Evolutionary conservation across 2,888 invertebrate genomes (phyloP), one percentile per base, ranked within the genome.

Genomic region (Mythimna ferrago): DNA sequence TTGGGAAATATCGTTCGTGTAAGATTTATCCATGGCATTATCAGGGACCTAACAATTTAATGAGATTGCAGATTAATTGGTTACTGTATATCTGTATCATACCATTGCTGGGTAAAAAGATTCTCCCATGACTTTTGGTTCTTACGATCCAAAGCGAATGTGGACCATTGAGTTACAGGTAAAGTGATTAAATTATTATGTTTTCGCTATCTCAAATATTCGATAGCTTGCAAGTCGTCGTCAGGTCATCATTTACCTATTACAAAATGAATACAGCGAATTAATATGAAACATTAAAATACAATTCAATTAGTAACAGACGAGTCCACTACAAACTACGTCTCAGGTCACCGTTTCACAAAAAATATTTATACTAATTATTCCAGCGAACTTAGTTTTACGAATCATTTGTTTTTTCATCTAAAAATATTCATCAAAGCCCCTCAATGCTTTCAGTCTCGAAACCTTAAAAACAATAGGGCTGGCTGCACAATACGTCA

Each of bases 371-470:
- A 11, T 10, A 58, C 2, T 66, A 80, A 74, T 58, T 35, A 57
- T 70, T 66, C 53, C 44, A 1, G 19, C 16, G 16, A 56, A 21
- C 21, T 73, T 56, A 19, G 66, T 68, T 51, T 84, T 53, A 62
- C 53, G 26, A 62, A 71, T 71, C n/a, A 81, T 81, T 81, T 66
- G 26, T 71, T 56, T 60, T 53, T 76, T 66, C 58, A 14, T 66
- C 41, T 60, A 58, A 81, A 81, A 84, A 76, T 54, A 81, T 81
- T 81, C 58, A 76, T 76, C 84, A 84, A 71, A 81, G 61, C 61
- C 58, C 26, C 58, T 81, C 84, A 71, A 71, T 76, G 76, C 14
- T 64, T 67, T 41, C 54, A 14, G 67, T 66, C 54, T 66, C 32
- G 63, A 79, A 80, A 81, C 53, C 63, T 32, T 76, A 60, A 66